These are phyloP conservation scores for Seladonia tumulorum DNA, from an alignment of 2,888 invertebrate species.

Conservation along the genomic window DNA sequence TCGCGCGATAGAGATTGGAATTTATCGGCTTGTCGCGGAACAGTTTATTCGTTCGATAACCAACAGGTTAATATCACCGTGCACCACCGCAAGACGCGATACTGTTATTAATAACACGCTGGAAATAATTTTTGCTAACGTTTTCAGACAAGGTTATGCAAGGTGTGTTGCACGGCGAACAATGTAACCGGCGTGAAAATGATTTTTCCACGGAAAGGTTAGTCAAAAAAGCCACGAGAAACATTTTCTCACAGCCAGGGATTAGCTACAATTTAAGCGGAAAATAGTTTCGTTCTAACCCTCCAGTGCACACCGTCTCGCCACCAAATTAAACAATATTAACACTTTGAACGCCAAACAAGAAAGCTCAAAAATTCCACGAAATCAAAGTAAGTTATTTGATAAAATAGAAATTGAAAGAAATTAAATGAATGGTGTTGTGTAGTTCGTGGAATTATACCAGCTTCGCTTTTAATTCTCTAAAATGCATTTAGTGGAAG, in stretches of 20 bases:
- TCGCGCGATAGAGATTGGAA: conserved; percentile 15
- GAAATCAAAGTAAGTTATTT: too few species aligned
- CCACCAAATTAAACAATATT: too few species aligned
- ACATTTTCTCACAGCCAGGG: neutral
- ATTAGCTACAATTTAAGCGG: neutral
- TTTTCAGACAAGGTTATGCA: neutral
- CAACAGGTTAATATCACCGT: neutral
- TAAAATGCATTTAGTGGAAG: too few species aligned
- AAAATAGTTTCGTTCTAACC: too few species aligned
- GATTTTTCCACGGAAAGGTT: neutral
- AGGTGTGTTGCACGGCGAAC: neutral
- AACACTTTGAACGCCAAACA: too few species aligned
- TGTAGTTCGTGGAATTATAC: too few species aligned
- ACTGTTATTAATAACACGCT: neutral
- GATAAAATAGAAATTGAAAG: too few species aligned
- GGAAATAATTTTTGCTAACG: neutral
- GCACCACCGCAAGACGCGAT: neutral
- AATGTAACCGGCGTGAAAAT: neutral
- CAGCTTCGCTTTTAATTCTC: too few species aligned
- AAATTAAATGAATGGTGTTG: too few species aligned
- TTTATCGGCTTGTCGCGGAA: conserved; percentile 11
- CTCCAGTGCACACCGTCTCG: too few species aligned
- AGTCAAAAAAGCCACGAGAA: neutral
- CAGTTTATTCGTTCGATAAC: conserved; percentile 10
- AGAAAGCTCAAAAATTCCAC: too few species aligned